Conservation (phyloP, 2,888 invertebrate genomes). For the Mythimna loreyi region DNA sequence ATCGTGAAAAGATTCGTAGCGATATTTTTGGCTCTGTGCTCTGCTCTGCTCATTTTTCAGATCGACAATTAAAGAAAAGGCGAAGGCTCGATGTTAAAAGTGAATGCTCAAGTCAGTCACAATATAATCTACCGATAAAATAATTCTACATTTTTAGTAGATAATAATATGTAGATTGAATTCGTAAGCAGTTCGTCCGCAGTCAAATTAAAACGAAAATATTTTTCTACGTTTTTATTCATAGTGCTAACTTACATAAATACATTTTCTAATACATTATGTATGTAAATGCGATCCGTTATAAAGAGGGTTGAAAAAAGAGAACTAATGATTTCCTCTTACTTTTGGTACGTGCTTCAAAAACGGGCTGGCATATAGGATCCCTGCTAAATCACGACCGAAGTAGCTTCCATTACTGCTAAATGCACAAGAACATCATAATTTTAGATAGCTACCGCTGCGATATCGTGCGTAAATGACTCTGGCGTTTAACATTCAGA, state of each 20-base stretch:
- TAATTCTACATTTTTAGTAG: neutral
- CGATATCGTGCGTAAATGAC: slow-evolving; percentile 34
- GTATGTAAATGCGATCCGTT: slow-evolving; percentile 12
- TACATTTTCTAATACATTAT: slow-evolving; percentile 14
- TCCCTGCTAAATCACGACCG: slow-evolving; percentile 30
- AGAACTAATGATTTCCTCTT: slow-evolving; percentile 22
- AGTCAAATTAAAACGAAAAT: slow-evolving; percentile 4
- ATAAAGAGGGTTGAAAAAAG: slow-evolving; percentile 7
- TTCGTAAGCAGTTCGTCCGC: neutral
- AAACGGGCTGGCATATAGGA: slow-evolving; percentile 11
- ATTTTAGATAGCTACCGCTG: slow-evolving; percentile 44
- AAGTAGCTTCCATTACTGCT: slow-evolving; percentile 49
- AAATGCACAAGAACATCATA: slow-evolving; percentile 54
- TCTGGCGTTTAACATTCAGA: slow-evolving; percentile 23
- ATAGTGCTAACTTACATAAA: slow-evolving; percentile 30
- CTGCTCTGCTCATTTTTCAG: neutral
- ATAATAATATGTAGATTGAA: neutral
- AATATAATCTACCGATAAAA: neutral
- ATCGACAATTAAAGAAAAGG: neutral
- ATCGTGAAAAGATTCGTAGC: neutral
- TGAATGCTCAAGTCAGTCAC: neutral
- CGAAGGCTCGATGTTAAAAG: neutral
- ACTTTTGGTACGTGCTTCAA: slow-evolving; percentile 13
- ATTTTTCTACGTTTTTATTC: slow-evolving; percentile 5
- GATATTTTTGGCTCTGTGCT: neutral